Evolutionary conservation across 2,888 invertebrate species (phyloP).

Genomic region (Eilema depressum): DNA sequence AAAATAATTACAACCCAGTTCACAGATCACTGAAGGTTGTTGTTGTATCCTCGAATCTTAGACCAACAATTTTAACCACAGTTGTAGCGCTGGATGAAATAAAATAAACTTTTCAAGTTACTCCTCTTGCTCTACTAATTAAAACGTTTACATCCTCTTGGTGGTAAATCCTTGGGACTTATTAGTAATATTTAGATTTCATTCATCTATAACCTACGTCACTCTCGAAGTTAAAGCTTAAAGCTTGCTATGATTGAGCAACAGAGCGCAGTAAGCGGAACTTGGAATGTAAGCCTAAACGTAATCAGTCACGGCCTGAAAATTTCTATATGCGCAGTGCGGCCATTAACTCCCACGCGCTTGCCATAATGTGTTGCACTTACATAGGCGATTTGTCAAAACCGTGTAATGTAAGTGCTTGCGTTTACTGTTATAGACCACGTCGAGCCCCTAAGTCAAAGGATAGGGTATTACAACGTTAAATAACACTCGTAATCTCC

Average conservation of each 20-base stretch:
- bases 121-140: neutral
- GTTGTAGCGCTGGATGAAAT: neutral
- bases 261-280: conserved; percentile 43
- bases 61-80: neutral
- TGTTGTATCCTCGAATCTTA: no score
- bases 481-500: no score
- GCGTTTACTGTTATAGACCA: conserved; percentile 30
- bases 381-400: conserved; percentile 54
- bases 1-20: no score
- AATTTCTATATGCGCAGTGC: conserved; percentile 47
- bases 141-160: neutral
- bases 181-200: conserved; percentile 31
- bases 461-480: no score
- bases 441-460: conserved; percentile 25
- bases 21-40: no score
- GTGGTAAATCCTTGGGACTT: neutral
- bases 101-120: neutral
- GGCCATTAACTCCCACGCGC: conserved; percentile 39
- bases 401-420: conserved; percentile 49
- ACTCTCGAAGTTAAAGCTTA: conserved; percentile 10
- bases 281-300: conserved; percentile 44
- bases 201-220: conserved; percentile 25
- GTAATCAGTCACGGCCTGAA: conserved; percentile 49
- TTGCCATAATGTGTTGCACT: conserved; percentile 39
- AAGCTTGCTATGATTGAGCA: conserved; percentile 36